phyloP scores from a whole-genome alignment of 2,113 vertebrate genomes.

The Coptodon bakossiorum region DNA sequence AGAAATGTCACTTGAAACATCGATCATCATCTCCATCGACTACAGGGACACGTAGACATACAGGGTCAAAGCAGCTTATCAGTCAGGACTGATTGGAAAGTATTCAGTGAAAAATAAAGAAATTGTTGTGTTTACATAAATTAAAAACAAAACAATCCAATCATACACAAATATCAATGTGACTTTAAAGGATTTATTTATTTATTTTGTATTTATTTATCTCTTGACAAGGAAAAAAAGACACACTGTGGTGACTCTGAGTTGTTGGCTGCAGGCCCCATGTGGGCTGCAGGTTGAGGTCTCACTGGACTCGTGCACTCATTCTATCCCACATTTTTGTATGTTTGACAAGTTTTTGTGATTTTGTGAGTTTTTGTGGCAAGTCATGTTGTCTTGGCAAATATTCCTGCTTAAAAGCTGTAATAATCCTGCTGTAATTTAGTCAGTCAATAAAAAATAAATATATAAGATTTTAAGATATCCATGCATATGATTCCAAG shows the following conservation, averaged over 20 bases:
- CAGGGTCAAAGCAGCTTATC: constrained; percentile 50
- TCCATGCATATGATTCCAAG: not conserved
- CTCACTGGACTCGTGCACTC: not conserved
- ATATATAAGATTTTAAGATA: not conserved
- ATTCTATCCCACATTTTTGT: not conserved
- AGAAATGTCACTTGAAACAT: constrained; percentile 68
- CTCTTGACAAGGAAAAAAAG: not conserved
- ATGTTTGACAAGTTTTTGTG: not conserved
- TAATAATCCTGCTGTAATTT: not conserved
- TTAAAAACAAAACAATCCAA: not conserved
- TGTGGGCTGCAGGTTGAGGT: not conserved
- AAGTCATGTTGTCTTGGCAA: not conserved
- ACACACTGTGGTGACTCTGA: not conserved
- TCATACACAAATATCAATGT: not conserved
- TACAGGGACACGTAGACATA: constrained; percentile 44
- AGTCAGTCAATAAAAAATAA: not conserved
- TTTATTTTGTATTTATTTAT: not conserved
- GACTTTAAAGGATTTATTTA: not conserved
- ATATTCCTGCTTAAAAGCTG: not conserved
- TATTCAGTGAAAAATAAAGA: not conserved
- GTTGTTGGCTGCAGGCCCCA: not conserved
- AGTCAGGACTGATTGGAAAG: constrained; percentile 25
- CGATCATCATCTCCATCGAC: constrained; percentile 62
- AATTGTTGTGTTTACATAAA: not conserved
- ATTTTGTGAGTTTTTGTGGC: not conserved